Evolutionary conservation across 2,113 vertebrate species (phyloP).

Genomic region (Toxotes chatareus): DNA sequence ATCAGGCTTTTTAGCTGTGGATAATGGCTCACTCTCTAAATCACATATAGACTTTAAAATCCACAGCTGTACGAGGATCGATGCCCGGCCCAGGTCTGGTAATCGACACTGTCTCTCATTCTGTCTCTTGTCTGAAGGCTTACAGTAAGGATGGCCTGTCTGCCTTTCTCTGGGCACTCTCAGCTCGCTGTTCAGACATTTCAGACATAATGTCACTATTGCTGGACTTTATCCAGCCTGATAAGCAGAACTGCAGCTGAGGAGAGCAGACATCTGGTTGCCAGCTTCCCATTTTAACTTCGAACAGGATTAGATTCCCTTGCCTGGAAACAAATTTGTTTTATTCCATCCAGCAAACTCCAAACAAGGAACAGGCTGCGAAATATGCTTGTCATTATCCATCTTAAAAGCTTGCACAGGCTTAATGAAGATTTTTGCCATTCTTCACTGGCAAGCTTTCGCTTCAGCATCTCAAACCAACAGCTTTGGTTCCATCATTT

Average conservation of each 20-base stretch:
- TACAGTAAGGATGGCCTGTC: slow-evolving; percentile 47
- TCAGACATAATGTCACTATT: slow-evolving; percentile 59
- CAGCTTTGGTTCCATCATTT: slow-evolving; percentile 27
- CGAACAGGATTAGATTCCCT: slow-evolving; percentile 60
- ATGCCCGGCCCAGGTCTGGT: slow-evolving; percentile 41
- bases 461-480: slow-evolving; percentile 24
- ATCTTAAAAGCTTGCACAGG: slow-evolving; percentile 45
- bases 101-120: slow-evolving; percentile 49
- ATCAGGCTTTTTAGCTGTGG: slow-evolving; percentile 15
- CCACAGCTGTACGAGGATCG: slow-evolving; percentile 38
- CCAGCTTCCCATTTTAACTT: slow-evolving; percentile 50
- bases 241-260: slow-evolving; percentile 65
- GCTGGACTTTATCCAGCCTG: slow-evolving; percentile 61
- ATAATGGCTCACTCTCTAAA: slow-evolving; percentile 38
- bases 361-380: slow-evolving; percentile 37
- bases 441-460: slow-evolving; percentile 21
- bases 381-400: slow-evolving; percentile 40
- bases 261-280: slow-evolving; percentile 66
- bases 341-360: slow-evolving; percentile 29
- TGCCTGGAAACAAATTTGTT: slow-evolving; percentile 56
- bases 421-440: slow-evolving; percentile 36
- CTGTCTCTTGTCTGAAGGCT: slow-evolving; percentile 15
- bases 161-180: slow-evolving; percentile 16
- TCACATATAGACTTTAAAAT: slow-evolving; percentile 44
- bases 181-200: slow-evolving; percentile 52